Conservation (phyloP, 1,140 invertebrate species). For the Aphaenogaster ashmeadi region DNA sequence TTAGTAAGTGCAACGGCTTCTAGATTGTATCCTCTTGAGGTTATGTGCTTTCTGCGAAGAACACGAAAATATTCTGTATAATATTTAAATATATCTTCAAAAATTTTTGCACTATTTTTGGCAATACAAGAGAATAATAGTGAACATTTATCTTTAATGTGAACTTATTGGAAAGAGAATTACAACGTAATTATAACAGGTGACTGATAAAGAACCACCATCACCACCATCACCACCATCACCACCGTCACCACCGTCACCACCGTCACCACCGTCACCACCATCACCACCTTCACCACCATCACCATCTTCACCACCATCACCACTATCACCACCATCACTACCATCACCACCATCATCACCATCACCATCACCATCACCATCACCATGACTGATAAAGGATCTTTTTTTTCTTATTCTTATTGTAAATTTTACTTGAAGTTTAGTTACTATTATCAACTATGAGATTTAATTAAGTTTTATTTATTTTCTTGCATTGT, state of each 20-base stretch:
- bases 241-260: no score
- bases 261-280: no score
- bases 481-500: conserved; percentile 17
- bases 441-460: background rate
- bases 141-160: background rate
- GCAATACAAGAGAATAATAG: background rate
- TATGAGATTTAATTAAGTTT: background rate
- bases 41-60: conserved; percentile 22
- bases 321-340: no score
- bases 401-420: background rate
- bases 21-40: conserved; percentile 27
- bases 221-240: no score
- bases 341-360: no score
- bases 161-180: background rate
- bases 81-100: background rate
- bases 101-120: background rate
- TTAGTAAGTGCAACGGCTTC: conserved; percentile 81
- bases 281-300: no score
- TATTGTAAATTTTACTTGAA: background rate
- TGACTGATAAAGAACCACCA: background rate
- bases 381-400: no score
- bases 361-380: no score
- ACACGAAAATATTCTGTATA: background rate
- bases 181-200: background rate
- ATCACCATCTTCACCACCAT: no score